These are phyloP conservation scores for Cryptocheilus praepositus DNA, from an alignment of 2,888 invertebrate species.

Conservation along the genomic window DNA sequence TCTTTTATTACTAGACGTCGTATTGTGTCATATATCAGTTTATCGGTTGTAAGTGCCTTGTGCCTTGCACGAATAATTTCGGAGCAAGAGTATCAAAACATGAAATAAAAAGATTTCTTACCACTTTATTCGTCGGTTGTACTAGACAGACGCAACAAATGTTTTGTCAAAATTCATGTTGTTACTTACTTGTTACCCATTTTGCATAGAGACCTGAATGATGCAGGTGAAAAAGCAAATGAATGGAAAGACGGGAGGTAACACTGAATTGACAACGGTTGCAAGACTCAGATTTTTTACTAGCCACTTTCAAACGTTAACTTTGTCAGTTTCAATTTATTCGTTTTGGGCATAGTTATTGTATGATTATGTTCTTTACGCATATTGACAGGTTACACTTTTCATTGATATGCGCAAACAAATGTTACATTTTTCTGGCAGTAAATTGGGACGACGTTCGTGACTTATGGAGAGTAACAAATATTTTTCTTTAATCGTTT, in stretches of 20 bases:
- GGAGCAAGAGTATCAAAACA: too few relatives aligned
- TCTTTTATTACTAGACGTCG: too few relatives aligned
- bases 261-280: not conserved
- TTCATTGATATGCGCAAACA: slow-evolving; percentile 36
- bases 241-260: not conserved
- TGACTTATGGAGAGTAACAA: slow-evolving; percentile 1
- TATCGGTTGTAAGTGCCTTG: too few relatives aligned
- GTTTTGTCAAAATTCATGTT: not conserved
- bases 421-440: slow-evolving; percentile 55
- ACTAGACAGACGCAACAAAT: not conserved
- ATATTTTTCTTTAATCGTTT: slow-evolving; percentile 12
- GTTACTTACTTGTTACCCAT: too few relatives aligned
- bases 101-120: too few relatives aligned
- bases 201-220: not conserved
- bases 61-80: too few relatives aligned
- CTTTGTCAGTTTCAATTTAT: slow-evolving; percentile 50
- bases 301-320: slow-evolving; percentile 10
- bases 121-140: not conserved
- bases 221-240: not conserved
- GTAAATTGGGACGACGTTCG: slow-evolving; percentile 49
- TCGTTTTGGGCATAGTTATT: slow-evolving; percentile 55
- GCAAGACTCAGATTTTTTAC: slow-evolving; percentile 5
- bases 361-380: slow-evolving; percentile 49
- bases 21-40: too few relatives aligned
- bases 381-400: slow-evolving; percentile 30